Base-by-base conservation (phyloP, 2,113 vertebrate species). In the Crocuta crocuta region DNA sequence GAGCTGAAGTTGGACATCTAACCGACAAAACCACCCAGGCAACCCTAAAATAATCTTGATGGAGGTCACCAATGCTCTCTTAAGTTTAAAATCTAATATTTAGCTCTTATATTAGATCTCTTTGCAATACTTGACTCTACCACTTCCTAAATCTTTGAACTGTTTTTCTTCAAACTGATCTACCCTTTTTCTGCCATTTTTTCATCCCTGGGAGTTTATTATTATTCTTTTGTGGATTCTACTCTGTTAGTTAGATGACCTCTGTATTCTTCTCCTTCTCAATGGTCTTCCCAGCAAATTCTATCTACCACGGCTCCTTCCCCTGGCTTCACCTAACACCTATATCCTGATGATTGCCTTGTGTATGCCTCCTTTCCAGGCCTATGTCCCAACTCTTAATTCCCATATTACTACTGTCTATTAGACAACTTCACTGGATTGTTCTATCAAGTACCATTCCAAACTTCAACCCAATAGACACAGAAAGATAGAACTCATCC, bases 31-130 rank as follows among this genome's bases (percentile, higher is more conserved):
- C 39, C 39, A 39, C 39, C 39, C 39, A 39, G 39, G 39, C 39
- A 39, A 3, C 39, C 39, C 39, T 86, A 45, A 89, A 74, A 83
- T 55, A 82, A 78, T 66, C 39, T 89, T 83, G 45, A 61, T 89
- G 33, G 86, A 92, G 88, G 12, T 89, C 28, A 79, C 0, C 53
- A 65, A 39, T 71, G 48, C 0, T 12, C 39, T 35, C 7, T 88
- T 21, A 82, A 81, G 81, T 95, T 85, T 93, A 70, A 91, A 97
- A 91, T 16, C 10, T 84, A 82, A 35, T 8, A 61, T 9, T 45
- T 50, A 89, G 23, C 55, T 79, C 12, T 33, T 28, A 61, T 73
- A 89, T 50, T 65, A 71, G 33, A 43, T 19, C 50, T 79, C 61
- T 92, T 95, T 92, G 50, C 5, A 43, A 63, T 86, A 92, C 48